Conservation (phyloP, 1,140 invertebrate species). For the Copidosoma floridanum region DNA sequence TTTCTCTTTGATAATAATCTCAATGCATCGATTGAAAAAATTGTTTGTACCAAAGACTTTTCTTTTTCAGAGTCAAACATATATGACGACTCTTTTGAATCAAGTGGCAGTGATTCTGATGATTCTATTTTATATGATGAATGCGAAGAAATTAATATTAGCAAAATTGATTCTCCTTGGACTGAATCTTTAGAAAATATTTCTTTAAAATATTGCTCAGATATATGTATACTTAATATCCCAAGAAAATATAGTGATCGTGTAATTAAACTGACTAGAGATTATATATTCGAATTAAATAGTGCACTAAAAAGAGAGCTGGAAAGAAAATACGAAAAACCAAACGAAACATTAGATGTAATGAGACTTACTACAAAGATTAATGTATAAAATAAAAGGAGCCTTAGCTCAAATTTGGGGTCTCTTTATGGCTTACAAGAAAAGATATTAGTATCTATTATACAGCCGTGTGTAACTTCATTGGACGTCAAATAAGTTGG, state of each 20-base stretch:
- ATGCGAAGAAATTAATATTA: not conserved
- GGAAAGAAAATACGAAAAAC: not conserved
- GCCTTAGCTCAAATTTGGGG: too few species aligned
- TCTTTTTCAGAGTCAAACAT: not conserved
- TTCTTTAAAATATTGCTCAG: not conserved
- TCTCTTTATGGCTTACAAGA: too few species aligned
- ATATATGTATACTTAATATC: not conserved
- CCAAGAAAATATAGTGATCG: not conserved
- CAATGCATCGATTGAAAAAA: not conserved
- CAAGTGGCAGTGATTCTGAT: not conserved
- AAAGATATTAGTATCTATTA: too few species aligned
- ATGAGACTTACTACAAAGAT: too few species aligned
- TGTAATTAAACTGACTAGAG: not conserved
- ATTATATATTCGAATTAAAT: not conserved
- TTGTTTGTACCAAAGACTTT: not conserved
- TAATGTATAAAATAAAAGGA: too few species aligned
- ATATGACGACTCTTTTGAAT: not conserved
- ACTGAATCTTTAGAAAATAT: not conserved
- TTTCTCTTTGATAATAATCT: too few species aligned
- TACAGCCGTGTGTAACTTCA: too few species aligned
- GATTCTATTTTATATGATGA: not conserved
- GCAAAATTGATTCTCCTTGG: not conserved
- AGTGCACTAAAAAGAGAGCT: not conserved
- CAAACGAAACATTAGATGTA: not conserved
- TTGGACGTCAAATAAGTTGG: too few species aligned